Percentiles rank a stretch among this genome's conserved stretches.
Evolutionary conservation across 2,888 invertebrate genomes (phyloP).

Genomic region (Drosophila villosipedis): DNA sequence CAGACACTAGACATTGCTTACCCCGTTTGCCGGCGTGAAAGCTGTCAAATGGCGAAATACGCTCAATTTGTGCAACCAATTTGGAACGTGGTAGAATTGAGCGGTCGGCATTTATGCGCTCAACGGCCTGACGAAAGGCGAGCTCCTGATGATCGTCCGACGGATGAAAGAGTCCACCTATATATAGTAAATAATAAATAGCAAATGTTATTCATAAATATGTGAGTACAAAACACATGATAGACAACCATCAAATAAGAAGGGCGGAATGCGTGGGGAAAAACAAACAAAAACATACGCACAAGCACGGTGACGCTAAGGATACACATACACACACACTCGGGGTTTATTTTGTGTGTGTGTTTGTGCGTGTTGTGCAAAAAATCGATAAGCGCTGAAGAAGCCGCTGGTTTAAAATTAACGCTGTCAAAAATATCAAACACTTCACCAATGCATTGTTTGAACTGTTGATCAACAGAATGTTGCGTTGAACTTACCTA

Average conservation of each 20-base stretch:
- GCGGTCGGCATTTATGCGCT: conserved; percentile 94
- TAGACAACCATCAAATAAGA: background rate
- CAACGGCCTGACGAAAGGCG: conserved; percentile 96
- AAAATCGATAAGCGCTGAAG: conserved; percentile 76
- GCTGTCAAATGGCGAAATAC: conserved; percentile 95
- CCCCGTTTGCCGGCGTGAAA: conserved; percentile 97
- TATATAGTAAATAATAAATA: conserved; percentile 13
- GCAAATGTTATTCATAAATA: conserved; percentile 11
- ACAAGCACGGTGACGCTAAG: conserved; percentile 45
- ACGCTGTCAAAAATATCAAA: background rate
- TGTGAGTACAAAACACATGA: background rate
- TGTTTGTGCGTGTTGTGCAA: conserved; percentile 39
- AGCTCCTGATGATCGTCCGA: conserved; percentile 95
- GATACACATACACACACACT: conserved; percentile 39
- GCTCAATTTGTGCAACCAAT: conserved; percentile 94
- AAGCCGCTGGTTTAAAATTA: conserved; percentile 34
- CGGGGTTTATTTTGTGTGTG: conserved; percentile 41
- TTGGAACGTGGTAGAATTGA: conserved; percentile 94
- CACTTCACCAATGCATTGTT: background rate
- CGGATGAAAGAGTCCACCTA: conserved; percentile 95
- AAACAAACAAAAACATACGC: conserved; percentile 49
- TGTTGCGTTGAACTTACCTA: conserved; percentile 70
- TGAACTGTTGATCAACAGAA: conserved; percentile 34
- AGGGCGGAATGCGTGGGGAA: background rate
- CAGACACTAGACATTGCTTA: conserved; percentile 83